Base-by-base conservation (phyloP, 2,797 vertebrate genomes). In the Enteromius radiatus region DNA sequence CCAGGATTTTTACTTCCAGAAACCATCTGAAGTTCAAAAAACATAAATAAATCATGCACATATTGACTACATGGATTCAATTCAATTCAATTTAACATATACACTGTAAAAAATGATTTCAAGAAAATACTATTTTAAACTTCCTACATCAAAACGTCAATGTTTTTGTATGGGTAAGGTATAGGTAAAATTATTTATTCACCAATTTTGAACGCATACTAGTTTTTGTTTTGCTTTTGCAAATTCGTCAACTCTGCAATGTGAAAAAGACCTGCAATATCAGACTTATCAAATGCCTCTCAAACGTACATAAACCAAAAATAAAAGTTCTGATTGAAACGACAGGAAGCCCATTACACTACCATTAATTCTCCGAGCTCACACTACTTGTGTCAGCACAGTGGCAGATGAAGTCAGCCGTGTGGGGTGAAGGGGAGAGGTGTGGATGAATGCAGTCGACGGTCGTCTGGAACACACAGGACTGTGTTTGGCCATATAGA, bases 401-500 rank as follows among this genome's bases (percentile, higher is more conserved):
- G 94, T 93, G 93, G 93, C 90, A 92, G 91, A 94, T 93, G 92
- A 95, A 92, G 94, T 94, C 82, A 84, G 76, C 54, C 28, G 28
- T 54, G 26, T 23, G 63, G 81, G 65, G 78, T 84, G 71, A 47
- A 59, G 75, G 75, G 47, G 49, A 75, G 76, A n/a, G 56, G 76
- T 74, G 68, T 74, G 82, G 38, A 83, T 77, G 65, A 81, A 82
- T 69, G 73, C 74, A 54, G 56, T 79, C 28, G 74, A 70, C 2
- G 61, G 75, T 43, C 67, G 71, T 76, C 71, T 86, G 90, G 93
- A 96, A 96, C 96, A 96, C 95, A 96, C 92, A 86, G 88, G 89
- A 92, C 94, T 95, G 94, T 96, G 95, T 96, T 94, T 94, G 78
- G 78, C 83, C 92, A 86, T 93, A 91, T 91, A 93, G 94, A 95